Evolutionary conservation across 2,888 invertebrate genomes (phyloP), one percentile per base, ranked within the genome.

Genomic region (Capitulum mitella): DNA sequence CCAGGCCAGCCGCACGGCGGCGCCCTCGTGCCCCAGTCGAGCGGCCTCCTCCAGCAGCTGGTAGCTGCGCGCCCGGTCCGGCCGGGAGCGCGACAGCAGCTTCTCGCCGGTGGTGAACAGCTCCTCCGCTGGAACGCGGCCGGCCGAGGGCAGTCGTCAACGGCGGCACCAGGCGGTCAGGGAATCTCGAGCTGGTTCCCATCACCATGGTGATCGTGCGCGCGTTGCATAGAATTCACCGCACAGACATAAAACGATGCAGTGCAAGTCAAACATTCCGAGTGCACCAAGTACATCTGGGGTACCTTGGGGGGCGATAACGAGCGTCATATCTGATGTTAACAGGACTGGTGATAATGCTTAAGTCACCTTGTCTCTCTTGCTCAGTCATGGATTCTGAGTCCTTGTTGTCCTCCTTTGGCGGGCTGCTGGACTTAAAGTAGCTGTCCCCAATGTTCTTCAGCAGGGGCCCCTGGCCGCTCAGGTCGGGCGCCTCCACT

Each of bases 1-100:
- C 93, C 97, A 96, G 0, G 96, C 97, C 10, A 97, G 86, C 84
- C 92, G 89, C 80, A 95, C 93, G 85, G 91, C 90, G 0, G 98
- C 94, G 77, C 92, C 91, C 0, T 87, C 85, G 85, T 97, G 94
- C 64, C 95, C 95, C 79, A 91, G 87, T 74, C 91, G 90, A 0
- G 96, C 93, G 0, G 98, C 94, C 82, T 91, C 89, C 70, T 91
- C 89, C 51, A 98, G 88, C 78, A 94, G 87, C 58, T 91, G 88
- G 83, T 93, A 94, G n/a, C 29, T 32, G 76, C 46, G 46, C 19
- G 46, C 46, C 5, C 32, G 46, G 76, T 76, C 76, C 22, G 76
- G 76, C 46, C 48, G 76, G 10, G 76, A 37, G 40, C 70, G 70
- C 37, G 37, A 40, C 70, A 70, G 37, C 26, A 70, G 76, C 32